phyloP scores from a whole-genome alignment of 2,113 vertebrate genomes.

The Jacana jacana region DNA sequence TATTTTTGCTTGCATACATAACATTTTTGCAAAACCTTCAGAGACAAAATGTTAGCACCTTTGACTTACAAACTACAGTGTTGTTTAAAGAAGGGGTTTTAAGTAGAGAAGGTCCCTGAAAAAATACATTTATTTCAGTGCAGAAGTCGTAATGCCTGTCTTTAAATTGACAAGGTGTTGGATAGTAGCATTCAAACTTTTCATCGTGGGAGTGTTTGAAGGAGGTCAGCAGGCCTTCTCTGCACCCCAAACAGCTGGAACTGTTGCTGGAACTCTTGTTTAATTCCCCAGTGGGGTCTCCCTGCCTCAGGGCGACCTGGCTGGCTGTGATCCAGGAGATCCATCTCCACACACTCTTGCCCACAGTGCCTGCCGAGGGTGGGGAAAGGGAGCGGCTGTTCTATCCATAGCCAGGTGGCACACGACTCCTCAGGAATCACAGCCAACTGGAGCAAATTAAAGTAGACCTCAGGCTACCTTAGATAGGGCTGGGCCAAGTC shows the following conservation, averaged over 20 bases:
- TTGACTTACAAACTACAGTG: not conserved
- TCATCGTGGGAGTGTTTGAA: not conserved
- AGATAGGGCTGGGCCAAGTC: not conserved
- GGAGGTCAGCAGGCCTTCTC: not conserved
- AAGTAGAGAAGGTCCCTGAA: not conserved
- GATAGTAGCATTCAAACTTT: not conserved
- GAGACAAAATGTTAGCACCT: not conserved
- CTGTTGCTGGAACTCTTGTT: not conserved
- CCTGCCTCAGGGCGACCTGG: rapidly evolving
- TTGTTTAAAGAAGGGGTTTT: not conserved
- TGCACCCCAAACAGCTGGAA: rapidly evolving
- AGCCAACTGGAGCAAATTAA: not conserved
- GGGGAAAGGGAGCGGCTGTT: not conserved
- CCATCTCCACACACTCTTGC: not conserved
- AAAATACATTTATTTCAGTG: not conserved
- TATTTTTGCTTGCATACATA: not conserved
- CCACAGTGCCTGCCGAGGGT: not conserved
- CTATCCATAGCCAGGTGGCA: not conserved
- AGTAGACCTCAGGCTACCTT: slow-evolving; percentile 4
- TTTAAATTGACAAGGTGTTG: not conserved
- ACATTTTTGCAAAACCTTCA: not conserved
- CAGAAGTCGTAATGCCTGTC: not conserved
- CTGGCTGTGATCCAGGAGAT: not conserved
- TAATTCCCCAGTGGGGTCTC: not conserved
- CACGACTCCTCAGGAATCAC: not conserved